Conservation (phyloP, 2,888 invertebrate species). For the Caenorhabditis sp. region DNA sequence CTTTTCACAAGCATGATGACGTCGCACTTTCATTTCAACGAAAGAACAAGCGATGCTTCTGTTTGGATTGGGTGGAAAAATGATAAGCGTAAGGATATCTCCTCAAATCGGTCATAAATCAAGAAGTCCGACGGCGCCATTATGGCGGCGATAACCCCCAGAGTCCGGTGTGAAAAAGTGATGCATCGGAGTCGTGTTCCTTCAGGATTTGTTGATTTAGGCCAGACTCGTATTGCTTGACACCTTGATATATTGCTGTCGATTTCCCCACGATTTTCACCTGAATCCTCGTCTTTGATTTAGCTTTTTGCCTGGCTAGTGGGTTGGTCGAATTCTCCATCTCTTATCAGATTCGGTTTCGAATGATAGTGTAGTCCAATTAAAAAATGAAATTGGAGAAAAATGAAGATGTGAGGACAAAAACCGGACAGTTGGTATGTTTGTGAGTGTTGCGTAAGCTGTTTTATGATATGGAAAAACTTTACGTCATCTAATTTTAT, state of each 20-base stretch:
- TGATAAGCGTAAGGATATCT: constrained; percentile 58
- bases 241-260: constrained; percentile 52
- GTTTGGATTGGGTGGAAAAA: constrained; percentile 1
- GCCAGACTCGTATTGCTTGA: constrained; percentile 23
- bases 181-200: constrained; percentile 6
- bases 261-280: constrained; percentile 2
- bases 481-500: constrained; percentile 42
- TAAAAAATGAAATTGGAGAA: constrained; percentile 8
- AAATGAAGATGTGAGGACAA: neutral
- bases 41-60: constrained; percentile 5
- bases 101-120: constrained; percentile 54
- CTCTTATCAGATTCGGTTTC: constrained; percentile 41
- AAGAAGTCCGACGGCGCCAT: constrained; percentile 57
- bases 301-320: constrained; percentile 9
- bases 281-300: constrained; percentile 23
- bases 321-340: constrained; percentile 9
- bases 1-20: constrained; percentile 34
- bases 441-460: constrained; percentile 51
- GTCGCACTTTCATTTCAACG: constrained; percentile 41
- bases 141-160: constrained; percentile 34
- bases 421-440: constrained; percentile 49
- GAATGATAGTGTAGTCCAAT: constrained; percentile 12
- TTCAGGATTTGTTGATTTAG: constrained; percentile 61
- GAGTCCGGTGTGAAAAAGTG: constrained; percentile 60
- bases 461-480: constrained; percentile 13